A percentile compares a stretch with the other conserved stretches of the same genome.
Evolutionary conservation across 53 echinoderm and acorn worm species (phyloP).

Genomic region (Luidia sarsii): DNA sequence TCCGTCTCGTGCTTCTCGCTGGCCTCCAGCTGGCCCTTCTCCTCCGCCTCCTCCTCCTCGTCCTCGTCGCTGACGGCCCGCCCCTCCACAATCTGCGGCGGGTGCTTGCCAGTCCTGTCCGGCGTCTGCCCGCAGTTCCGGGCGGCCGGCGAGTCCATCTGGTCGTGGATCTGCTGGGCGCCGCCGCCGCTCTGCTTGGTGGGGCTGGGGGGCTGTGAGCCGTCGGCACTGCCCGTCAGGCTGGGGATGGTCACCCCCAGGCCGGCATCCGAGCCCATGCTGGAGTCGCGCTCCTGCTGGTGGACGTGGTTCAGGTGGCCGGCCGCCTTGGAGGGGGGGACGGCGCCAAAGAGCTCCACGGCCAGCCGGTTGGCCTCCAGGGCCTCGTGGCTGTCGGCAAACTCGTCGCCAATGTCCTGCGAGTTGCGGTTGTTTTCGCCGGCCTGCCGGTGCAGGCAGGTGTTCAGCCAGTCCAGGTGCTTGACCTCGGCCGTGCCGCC

Average conservation of each 20-base stretch:
- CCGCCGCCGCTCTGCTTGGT: constrained; percentile 14
- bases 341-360: constrained; percentile 72
- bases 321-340: constrained; percentile 19
- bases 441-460: constrained; percentile 74
- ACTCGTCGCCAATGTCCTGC: constrained; percentile 77
- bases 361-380: constrained; percentile 89
- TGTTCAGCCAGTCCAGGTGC: constrained; percentile 93
- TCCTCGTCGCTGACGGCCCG: constrained; percentile 55
- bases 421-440: constrained; percentile 94
- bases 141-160: constrained; percentile 13
- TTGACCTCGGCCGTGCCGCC: constrained; percentile 79
- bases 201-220: constrained; percentile 53
- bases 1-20: constrained; percentile 79
- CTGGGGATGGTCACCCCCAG: constrained; percentile 43
- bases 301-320: constrained; percentile 31
- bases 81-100: constrained; percentile 54
- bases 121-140: constrained; percentile 10
- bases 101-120: constrained; percentile 49
- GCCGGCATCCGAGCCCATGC: constrained; percentile 42
- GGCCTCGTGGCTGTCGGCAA: constrained; percentile 71
- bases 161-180: constrained; percentile 46
- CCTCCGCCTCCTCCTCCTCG: constrained; percentile 58
- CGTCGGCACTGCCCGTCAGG: constrained; percentile 49
- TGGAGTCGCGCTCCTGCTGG: constrained; percentile 28
- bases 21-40: constrained; percentile 65